Evolutionary conservation across 2,888 invertebrate species (phyloP), one percentile per base, ranked within the genome.

Genomic region (Yponomeuta plumbellus): DNA sequence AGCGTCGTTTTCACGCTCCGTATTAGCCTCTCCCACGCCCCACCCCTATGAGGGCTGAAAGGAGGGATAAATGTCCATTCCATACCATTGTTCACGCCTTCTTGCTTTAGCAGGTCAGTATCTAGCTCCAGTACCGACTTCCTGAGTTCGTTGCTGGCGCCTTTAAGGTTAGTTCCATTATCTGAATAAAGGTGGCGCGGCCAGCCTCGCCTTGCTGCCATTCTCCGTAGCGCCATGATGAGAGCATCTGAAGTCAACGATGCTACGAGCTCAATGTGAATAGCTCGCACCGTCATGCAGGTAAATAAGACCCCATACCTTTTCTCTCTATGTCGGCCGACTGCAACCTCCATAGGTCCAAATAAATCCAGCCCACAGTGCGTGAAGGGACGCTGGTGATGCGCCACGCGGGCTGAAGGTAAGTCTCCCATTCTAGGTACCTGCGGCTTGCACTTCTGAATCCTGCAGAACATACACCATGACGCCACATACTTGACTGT

Each of bases 211-310:
- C 74, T 66, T 0, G 72, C 68, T 0, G 71, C 69, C 72, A 73
- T 73, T 2, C 75, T 23, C 0, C 72, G 66, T 10, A 75, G 64
- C 0, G 73, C 73, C 72, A 73, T 72, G 0, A 75, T 70, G 2
- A 71, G 17, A 0, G 72, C 66, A 40, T 74, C 73, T 0, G 73
- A 65, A 0, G 69, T 72, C 0, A 72, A 68, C 0, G 64, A 66
- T 0, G 23, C 0, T 0, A 71, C 73, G 1, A 71, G 11, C 59
- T 73, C 73, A 11, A 73, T 64, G 56, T 72, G 72, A 2, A 73
- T 58, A 1, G 72, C 72, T n/a, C 72, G 66, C 3, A 71, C 69
- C 10, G 73, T 72, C 0, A 73, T 40, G 34, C 73, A 73, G 10
- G 71, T 72, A 58, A 74, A 74, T 1, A 73, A 20, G 0, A 70